Conservation (phyloP, 2,113 vertebrate species). For the Rhadina sibilatrix region DNA sequence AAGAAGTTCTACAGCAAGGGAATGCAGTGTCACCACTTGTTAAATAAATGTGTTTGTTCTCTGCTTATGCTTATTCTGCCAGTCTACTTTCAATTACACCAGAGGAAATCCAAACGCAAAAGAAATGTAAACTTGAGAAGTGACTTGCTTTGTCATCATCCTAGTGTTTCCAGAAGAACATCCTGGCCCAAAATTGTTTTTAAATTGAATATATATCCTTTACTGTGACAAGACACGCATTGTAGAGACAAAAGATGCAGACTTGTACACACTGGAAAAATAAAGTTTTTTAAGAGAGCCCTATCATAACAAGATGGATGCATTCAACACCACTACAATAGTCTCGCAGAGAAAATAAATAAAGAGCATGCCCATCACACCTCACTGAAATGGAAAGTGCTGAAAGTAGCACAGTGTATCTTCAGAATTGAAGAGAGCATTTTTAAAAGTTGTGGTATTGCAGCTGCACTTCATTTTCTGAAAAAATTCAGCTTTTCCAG, state of each 20-base stretch:
- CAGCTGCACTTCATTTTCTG: not conserved
- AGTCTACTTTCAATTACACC: not conserved
- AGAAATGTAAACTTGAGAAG: not conserved
- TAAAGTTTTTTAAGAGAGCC: not conserved
- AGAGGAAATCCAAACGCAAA: not conserved
- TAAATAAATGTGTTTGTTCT: constrained; percentile 35
- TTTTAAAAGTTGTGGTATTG: not conserved
- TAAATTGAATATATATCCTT: not conserved
- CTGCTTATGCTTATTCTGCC: not conserved
- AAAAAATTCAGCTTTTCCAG: not conserved
- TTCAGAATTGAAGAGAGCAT: not conserved
- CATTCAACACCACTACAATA: not conserved
- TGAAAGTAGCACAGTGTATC: not conserved
- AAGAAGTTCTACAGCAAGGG: not conserved
- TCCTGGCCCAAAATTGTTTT: not conserved
- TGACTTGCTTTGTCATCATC: not conserved
- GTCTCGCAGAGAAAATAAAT: not conserved
- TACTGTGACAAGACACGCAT: not conserved
- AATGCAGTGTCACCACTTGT: not conserved
- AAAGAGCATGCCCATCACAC: not conserved
- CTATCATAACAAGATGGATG: not conserved
- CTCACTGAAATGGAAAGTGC: not conserved
- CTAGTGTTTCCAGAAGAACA: not conserved
- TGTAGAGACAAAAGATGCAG: not conserved
- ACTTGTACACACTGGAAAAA: not conserved